phyloP scores from a whole-genome alignment of 2,113 vertebrate species.

The Epinephelus fuscoguttatus region DNA sequence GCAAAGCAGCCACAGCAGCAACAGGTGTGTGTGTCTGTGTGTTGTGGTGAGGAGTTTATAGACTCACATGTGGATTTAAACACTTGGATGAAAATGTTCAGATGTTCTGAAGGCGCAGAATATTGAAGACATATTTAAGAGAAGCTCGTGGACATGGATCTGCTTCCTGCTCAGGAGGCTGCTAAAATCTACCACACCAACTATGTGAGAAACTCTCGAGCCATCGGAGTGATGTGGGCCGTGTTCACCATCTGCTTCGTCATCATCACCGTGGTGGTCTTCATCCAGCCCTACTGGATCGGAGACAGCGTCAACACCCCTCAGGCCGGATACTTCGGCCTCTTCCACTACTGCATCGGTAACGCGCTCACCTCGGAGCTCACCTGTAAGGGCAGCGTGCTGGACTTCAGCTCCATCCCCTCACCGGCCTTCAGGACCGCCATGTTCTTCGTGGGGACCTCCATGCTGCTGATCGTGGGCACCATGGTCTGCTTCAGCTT shows the following conservation, averaged over 20 bases:
- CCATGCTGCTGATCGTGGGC: constrained; percentile 93
- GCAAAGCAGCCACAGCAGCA: background rate
- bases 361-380: constrained; percentile 95
- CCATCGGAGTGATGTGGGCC: constrained; percentile 95
- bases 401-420: constrained; percentile 94
- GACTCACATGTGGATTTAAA: background rate
- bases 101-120: background rate
- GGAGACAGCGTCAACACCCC: constrained; percentile 96
- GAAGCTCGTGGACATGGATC: constrained; percentile 81
- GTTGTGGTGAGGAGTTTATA: background rate
- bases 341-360: constrained; percentile 96
- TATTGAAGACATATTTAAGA: background rate
- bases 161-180: constrained; percentile 95
- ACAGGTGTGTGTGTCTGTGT: background rate
- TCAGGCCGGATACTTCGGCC: constrained; percentile 96
- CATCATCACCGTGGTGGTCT: constrained; percentile 93
- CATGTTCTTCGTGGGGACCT: constrained; percentile 94
- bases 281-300: constrained; percentile 98
- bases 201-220: constrained; percentile 95
- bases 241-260: constrained; percentile 96
- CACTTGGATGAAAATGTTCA: background rate
- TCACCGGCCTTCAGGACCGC: constrained; percentile 96
- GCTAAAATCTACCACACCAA: constrained; percentile 98
- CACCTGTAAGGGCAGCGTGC: constrained; percentile 91
- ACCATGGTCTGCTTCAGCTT: constrained; percentile 93